Conservation (phyloP, 2,797 vertebrate genomes). For the Platyrinchus mystaceus region DNA sequence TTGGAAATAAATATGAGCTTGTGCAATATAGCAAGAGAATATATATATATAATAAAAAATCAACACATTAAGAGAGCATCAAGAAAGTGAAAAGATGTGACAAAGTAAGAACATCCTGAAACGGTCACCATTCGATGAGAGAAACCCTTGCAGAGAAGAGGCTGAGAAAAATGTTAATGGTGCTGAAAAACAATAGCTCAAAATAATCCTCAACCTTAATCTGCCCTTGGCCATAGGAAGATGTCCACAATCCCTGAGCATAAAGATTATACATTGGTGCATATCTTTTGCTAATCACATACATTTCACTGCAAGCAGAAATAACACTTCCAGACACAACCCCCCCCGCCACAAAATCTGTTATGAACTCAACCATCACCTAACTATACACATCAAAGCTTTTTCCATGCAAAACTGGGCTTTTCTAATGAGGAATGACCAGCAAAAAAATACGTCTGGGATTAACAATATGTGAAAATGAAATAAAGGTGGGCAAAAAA, state of each 20-base stretch:
- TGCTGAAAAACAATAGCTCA: not conserved
- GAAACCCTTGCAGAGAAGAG: not conserved
- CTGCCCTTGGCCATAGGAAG: not conserved
- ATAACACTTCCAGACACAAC: not conserved
- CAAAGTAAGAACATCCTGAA: not conserved
- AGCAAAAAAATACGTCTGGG: not conserved
- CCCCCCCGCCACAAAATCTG: not conserved
- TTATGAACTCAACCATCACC: not conserved
- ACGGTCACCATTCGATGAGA: fast-evolving
- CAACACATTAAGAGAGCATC: not conserved
- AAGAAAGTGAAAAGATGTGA: not conserved
- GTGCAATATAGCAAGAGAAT: not conserved
- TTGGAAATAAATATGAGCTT: not conserved
- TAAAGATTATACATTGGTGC: not conserved
- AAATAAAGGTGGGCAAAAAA: too few species aligned
- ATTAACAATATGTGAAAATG: not conserved
- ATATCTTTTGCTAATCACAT: not conserved
- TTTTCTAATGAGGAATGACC: not conserved
- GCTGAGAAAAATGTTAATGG: not conserved
- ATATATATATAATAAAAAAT: not conserved
- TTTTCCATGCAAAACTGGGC: not conserved
- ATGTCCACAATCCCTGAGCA: not conserved
- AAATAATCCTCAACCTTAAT: not conserved
- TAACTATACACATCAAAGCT: not conserved
- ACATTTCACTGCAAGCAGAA: not conserved